Base-by-base conservation (phyloP, 2,888 invertebrate species). In the Camponotus fellah region DNA sequence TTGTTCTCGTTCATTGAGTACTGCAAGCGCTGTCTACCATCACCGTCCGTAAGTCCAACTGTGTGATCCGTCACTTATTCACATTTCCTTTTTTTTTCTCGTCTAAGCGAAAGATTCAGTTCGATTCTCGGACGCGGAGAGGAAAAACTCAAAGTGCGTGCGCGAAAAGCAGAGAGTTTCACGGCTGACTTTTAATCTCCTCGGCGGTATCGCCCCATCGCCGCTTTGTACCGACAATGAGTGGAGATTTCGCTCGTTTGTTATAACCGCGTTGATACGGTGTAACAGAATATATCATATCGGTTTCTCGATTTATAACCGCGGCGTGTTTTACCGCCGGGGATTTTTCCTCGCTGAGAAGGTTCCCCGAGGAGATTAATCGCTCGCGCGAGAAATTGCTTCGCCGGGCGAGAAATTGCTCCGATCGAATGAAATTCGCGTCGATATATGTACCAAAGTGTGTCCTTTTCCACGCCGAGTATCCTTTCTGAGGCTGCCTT, bases 261-360 rank as follows among this genome's bases (percentile, higher is more conserved):
- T 80, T 46, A 71, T 60, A 21, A 43, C 1, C 26, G 71, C 6
- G n/a, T 32, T 68, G 77, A 77, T 80, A 80, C 60, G 43, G 34
- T 58, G 72, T 60, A 71, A 71, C 79, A 8, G 72, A 71, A 62
- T 80, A 80, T 80, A 80, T 79, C 72, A 80, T 65, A 80, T 80
- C 72, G 66, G 43, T 71, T 37, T 34, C 58, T 37, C 71, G 46
- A 60, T 69, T 80, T 71, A 71, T 80, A 46, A 56, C 21, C 8
- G 58, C 12, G 53, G 21, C 76, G 77, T 68, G 68, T 77, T 40
- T 80, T 60, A 69, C 58, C 79, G 34, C 17, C 68, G 66, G 10
- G 37, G 10, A 43, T 43, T 69, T 46, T 66, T 66, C 66, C 43
- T 32, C 5, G 53, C 53, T 56, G 53, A 53, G 56, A 68, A 56